Percentiles rank a stretch among this genome's conserved stretches.
These are phyloP conservation scores for Neodiprion lecontei DNA, from an alignment of 1,140 invertebrate species.

Conservation along the genomic window DNA sequence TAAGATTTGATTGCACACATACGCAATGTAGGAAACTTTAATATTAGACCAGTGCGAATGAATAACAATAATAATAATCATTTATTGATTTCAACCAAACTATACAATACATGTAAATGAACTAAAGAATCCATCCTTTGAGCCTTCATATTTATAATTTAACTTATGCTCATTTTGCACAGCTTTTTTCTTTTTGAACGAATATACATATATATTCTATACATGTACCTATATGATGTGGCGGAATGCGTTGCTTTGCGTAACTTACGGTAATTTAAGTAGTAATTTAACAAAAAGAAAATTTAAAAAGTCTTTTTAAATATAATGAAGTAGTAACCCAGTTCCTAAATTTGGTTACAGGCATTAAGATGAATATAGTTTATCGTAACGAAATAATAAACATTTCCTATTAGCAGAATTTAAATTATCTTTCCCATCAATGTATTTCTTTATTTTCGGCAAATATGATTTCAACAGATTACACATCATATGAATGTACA, in stretches of 20 bases:
- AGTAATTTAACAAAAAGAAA: not conserved
- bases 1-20: conserved; percentile 11
- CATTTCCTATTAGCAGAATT: no score
- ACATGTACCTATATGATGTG: no score
- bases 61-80: not conserved
- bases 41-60: not conserved
- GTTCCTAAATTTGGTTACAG: no score
- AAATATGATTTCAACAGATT: no score
- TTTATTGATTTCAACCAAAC: not conserved
- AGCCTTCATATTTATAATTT: not conserved
- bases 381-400: no score
- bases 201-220: no score
- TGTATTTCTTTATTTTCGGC: no score
- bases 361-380: no score
- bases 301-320: not conserved
- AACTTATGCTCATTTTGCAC: not conserved
- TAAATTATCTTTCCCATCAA: no score
- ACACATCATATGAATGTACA: no score
- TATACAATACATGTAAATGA: not conserved
- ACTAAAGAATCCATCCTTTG: not conserved
- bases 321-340: not conserved
- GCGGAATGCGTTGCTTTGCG: not conserved
- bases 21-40: not conserved
- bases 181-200: not conserved
- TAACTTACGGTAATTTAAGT: not conserved